Evolutionary conservation across 2,797 vertebrate species (phyloP).

Genomic region (Setipinna tenuifilis): DNA sequence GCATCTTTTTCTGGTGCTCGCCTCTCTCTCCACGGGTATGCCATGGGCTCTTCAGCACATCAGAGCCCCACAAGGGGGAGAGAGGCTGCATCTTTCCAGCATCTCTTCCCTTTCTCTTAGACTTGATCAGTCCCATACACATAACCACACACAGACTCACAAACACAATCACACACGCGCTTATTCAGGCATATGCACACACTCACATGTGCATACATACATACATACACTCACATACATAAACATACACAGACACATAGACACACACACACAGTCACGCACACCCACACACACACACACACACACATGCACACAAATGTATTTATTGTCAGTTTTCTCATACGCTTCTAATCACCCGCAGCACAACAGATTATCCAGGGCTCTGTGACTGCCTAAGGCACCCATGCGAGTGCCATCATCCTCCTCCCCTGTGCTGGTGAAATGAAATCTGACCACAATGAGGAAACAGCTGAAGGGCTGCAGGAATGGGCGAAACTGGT

Average conservation of each 20-base stretch:
- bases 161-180: too few relatives aligned
- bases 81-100: background rate
- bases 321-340: background rate
- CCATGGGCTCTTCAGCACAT: background rate
- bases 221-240: background rate
- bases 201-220: too few relatives aligned
- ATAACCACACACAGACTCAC: too few relatives aligned
- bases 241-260: background rate
- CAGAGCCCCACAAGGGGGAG: background rate
- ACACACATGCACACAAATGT: background rate
- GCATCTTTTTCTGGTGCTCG: background rate
- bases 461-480: background rate
- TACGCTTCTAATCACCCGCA: background rate
- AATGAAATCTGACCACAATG: slow-evolving; percentile 12
- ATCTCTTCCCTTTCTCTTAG: too few relatives aligned
- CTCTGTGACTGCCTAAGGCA: background rate
- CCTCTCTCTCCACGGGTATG: background rate
- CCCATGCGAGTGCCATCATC: background rate
- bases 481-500: background rate
- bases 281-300: background rate
- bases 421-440: background rate
- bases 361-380: background rate
- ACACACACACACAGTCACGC: slow-evolving; percentile 2
- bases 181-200: too few relatives aligned
- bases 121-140: too few relatives aligned